These are phyloP conservation scores for Oxystoma pomonae DNA, from an alignment of 2,888 invertebrate genomes.

Conservation along the genomic window DNA sequence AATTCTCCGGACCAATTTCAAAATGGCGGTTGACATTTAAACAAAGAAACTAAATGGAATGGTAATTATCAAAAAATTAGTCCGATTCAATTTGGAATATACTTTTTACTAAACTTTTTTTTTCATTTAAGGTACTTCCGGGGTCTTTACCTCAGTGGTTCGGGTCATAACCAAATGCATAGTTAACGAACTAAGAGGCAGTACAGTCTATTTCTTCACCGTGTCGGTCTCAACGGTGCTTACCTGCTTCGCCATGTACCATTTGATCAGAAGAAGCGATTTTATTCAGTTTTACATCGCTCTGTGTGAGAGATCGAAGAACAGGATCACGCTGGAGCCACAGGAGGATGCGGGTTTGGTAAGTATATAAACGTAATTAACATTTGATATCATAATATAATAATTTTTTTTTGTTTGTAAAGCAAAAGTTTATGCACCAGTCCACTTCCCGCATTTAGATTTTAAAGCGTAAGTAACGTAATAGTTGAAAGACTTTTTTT, in stretches of 20 bases:
- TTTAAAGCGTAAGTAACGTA: too few species aligned
- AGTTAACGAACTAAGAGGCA: conserved; percentile 70
- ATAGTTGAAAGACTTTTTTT: too few species aligned
- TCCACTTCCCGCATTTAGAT: too few species aligned
- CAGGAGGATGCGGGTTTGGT: conserved; percentile 82
- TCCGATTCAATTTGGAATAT: too few species aligned
- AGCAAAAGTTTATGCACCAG: too few species aligned
- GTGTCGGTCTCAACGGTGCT: conserved; percentile 73
- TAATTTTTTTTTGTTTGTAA: too few species aligned
- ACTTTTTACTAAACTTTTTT: too few species aligned
- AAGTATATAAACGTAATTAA: too few species aligned
- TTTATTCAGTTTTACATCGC: conserved; percentile 81
- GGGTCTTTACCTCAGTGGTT: conserved; percentile 81
- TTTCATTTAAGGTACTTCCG: conserved; percentile 67
- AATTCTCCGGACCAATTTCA: too few species aligned
- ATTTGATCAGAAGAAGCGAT: conserved; percentile 71
- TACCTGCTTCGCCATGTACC: conserved; percentile 73
- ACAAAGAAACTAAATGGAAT: too few species aligned
- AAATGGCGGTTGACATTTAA: too few species aligned
- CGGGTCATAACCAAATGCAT: conserved; percentile 79
- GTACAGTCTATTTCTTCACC: conserved; percentile 83
- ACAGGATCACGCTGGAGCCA: conserved; percentile 76
- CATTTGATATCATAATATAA: neutral
- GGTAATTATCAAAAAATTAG: too few species aligned
- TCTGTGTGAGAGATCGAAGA: conserved; percentile 67